Base-by-base conservation (phyloP, 2,113 vertebrate species). In the Zapus hudsonius region DNA sequence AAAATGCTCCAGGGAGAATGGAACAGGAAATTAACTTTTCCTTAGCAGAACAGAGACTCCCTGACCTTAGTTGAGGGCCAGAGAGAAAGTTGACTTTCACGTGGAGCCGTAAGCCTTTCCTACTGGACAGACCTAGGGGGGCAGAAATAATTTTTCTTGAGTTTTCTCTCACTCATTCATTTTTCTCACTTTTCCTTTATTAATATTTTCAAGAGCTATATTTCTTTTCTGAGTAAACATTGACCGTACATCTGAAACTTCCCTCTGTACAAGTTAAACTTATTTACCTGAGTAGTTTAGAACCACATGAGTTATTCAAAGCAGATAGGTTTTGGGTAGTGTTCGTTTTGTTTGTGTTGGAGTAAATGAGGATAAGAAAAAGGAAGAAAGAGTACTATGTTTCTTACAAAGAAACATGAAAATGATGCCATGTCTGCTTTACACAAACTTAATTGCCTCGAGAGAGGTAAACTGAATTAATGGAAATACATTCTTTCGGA, bases 21-120 rank as follows among this genome's bases (percentile, higher is more conserved):
- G 84, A 97, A 97, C 94, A 97, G 97, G 97, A 98, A 98, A 98
- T 98, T 95, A 97, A 95, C 91, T 97, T 97, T 73, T 96, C 42
- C 93, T 74, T 91, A 94, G 94, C 80, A 89, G 90, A 89, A 57
- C 12, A 78, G 73, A 57, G 97, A 76, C 78, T 91, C n/a, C 61
- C 27, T 70, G 79, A 84, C 42, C 91, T 96, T 95, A 52, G 90
- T 80, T 1, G 20, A 92, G 67, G 69, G 63, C 59, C 64, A 86
- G 4, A 23, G 27, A 90, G 87, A 96, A 94, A 89, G 61, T 55
- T 27, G 12, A 12, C 33, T 63, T 91, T 94, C 88, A 52, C 74
- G 61, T 1, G 17, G 81, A 90, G 61, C 96, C 91, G 86, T 74
- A 33, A 88, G 84, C 33, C 42, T 74, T 90, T 67, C 57, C 36